phyloP scores from a whole-genome alignment of 1,140 invertebrate genomes.

The Eriosoma lanigerum region DNA sequence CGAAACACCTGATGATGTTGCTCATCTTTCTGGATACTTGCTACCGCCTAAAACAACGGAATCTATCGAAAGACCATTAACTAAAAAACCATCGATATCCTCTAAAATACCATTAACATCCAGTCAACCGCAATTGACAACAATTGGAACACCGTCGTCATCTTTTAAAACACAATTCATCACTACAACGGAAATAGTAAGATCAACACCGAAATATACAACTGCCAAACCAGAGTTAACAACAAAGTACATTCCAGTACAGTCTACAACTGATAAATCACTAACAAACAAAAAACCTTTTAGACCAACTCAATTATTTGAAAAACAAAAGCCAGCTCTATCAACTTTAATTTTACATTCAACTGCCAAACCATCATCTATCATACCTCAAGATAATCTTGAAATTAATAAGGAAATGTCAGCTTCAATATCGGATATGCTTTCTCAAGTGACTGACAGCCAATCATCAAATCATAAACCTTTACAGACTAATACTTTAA shows the following conservation, averaged over 20 bases:
- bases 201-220: not conserved
- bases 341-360: not conserved
- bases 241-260: not conserved
- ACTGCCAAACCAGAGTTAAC: not conserved
- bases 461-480: constrained; percentile 16
- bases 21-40: constrained; percentile 40
- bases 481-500: constrained; percentile 19
- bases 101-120: not conserved
- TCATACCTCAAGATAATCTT: not conserved
- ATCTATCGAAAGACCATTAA: not conserved
- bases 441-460: constrained; percentile 55
- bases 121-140: not conserved
- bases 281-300: constrained; percentile 40
- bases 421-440: constrained; percentile 54
- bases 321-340: constrained; percentile 21
- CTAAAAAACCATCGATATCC: not conserved
- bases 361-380: not conserved
- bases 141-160: not conserved
- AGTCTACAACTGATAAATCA: not conserved
- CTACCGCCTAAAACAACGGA: constrained; percentile 15
- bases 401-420: constrained; percentile 53
- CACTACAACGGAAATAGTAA: constrained; percentile 35
- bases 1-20: constrained; percentile 43
- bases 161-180: not conserved
- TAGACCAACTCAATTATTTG: constrained; percentile 11